Evolutionary conservation across 2,888 invertebrate species (phyloP), one percentile per base, ranked within the genome.

Genomic region (Caenorhabditis virilis): DNA sequence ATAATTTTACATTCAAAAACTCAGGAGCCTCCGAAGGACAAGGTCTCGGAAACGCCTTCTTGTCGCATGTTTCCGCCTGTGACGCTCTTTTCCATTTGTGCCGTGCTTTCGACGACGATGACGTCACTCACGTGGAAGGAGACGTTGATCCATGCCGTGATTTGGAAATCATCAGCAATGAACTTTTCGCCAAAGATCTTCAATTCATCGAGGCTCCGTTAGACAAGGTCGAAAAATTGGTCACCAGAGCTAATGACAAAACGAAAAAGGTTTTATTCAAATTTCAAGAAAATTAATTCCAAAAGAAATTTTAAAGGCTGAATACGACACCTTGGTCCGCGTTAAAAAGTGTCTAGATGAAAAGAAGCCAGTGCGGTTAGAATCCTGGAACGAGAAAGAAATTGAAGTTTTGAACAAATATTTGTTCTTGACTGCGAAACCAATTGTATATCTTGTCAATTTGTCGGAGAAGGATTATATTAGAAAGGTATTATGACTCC

Each of bases 51-150:
- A 99, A 99, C 85, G 95, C 94, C 65, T 99, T 99, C 86, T 88
- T 99, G 43, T 95, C 97, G 5, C 95, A 99, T 85, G 97, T 99
- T 82, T 92, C 91, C 84, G 97, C 95, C 16, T 98, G 98, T 84
- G 98, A 99, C 85, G 93, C 95, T 38, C 90, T 99, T 78, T 97
- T 97, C 84, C 95, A 98, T 86, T 88, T 98, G 71, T 91, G 93
- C 83, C 90, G 98, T 23, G 94, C 93, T 9, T 98, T 98, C 84
- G 95, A 95, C 70, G 95, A 95, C 82, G 92, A 93, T 55, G 95
- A 95, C 82, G 95, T 99, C 0, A 94, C 92, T 47, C 98, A 99
- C 84, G 90, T 98, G 0, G 98, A 99, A 85, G 98, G 98, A 0
- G 97, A 98, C 66, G 95, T 99, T 2, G 90, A 99, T 85, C 98